phyloP scores from a whole-genome alignment of 2,888 invertebrate genomes.

The Cynaeus angustus region DNA sequence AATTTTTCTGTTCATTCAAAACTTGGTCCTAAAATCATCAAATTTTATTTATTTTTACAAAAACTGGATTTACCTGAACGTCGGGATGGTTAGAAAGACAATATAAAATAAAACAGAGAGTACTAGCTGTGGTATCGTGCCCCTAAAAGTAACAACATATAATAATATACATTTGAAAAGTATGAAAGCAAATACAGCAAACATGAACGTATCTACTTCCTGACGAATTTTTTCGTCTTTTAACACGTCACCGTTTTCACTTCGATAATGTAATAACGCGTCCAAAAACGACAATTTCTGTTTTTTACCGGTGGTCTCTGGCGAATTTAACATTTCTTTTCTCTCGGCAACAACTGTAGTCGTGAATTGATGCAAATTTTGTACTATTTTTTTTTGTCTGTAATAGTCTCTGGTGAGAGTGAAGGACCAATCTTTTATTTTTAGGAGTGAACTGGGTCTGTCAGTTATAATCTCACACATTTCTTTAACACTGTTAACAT shows the following conservation, averaged over 20 bases:
- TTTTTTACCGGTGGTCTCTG: slow-evolving; percentile 41
- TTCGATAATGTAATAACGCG: slow-evolving; percentile 74
- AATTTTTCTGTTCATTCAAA: slow-evolving; percentile 65
- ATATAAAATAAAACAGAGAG: slow-evolving; percentile 71
- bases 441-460: slow-evolving; percentile 69
- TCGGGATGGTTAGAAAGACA: slow-evolving; percentile 69
- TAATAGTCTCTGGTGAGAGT: slow-evolving; percentile 76
- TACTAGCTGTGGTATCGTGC: slow-evolving; percentile 72
- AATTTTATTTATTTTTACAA: no score
- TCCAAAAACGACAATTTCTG: slow-evolving; percentile 79
- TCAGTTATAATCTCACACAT: slow-evolving; percentile 63
- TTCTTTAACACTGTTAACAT: slow-evolving; percentile 82
- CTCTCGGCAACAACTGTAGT: slow-evolving; percentile 72
- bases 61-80: slow-evolving; percentile 63
- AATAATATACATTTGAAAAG: no score
- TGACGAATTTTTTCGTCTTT: slow-evolving; percentile 77
- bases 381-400: slow-evolving; percentile 72
- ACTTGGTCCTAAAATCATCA: slow-evolving; percentile 50
- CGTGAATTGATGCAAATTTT: slow-evolving; percentile 73
- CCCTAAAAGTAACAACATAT: slow-evolving; percentile 66
- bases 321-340: background rate
- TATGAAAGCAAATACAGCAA: slow-evolving; percentile 75
- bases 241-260: slow-evolving; percentile 75
- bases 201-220: slow-evolving; percentile 85
- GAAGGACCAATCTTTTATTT: slow-evolving; percentile 69